These are phyloP conservation scores for Tholera decimalis DNA, from an alignment of 2,888 invertebrate species.

Conservation along the genomic window DNA sequence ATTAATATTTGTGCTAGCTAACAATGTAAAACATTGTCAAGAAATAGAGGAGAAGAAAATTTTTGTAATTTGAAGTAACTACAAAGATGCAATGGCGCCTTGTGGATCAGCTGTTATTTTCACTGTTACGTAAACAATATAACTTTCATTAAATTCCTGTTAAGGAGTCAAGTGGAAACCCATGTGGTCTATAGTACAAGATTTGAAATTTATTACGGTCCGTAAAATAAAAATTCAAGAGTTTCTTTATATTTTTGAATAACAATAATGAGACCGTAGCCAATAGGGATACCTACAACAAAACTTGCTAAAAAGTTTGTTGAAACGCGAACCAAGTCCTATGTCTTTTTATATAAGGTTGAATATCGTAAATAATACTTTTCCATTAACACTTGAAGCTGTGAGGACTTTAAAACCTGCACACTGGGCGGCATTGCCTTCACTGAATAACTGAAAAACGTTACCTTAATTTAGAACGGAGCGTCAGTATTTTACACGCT, in stretches of 20 bases:
- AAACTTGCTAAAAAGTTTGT: slow-evolving; percentile 49
- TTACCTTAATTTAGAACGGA: slow-evolving; percentile 88
- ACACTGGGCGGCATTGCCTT: slow-evolving; percentile 83
- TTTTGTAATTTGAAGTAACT: slow-evolving; percentile 15
- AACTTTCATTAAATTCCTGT: slow-evolving; percentile 71
- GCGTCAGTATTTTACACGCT: slow-evolving; percentile 79
- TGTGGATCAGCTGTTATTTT: slow-evolving; percentile 63
- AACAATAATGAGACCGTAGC: slow-evolving; percentile 79
- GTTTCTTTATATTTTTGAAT: slow-evolving; percentile 80
- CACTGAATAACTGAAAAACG: slow-evolving; percentile 84
- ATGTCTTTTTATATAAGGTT: slow-evolving; percentile 1
- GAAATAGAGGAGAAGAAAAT: slow-evolving; percentile 10
- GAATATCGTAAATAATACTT: slow-evolving; percentile 8
- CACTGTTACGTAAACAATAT: slow-evolving; percentile 57
- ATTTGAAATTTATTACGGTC: slow-evolving; percentile 86
- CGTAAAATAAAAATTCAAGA: slow-evolving; percentile 75
- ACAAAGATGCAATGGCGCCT: slow-evolving; percentile 63
- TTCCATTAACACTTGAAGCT: slow-evolving; percentile 48
- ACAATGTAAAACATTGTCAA: slow-evolving; percentile 43
- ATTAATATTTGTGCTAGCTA: slow-evolving; percentile 38
- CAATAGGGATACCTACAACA: slow-evolving; percentile 83
- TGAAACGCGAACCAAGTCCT: slow-evolving; percentile 16
- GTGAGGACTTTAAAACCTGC: slow-evolving; percentile 66
- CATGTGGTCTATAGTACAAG: slow-evolving; percentile 70
- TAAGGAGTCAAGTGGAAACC: slow-evolving; percentile 74